Percentiles rank a stretch among this genome's conserved stretches.
phyloP scores from a whole-genome alignment of 2,888 invertebrate genomes.

The Ectemnius continuus region DNA sequence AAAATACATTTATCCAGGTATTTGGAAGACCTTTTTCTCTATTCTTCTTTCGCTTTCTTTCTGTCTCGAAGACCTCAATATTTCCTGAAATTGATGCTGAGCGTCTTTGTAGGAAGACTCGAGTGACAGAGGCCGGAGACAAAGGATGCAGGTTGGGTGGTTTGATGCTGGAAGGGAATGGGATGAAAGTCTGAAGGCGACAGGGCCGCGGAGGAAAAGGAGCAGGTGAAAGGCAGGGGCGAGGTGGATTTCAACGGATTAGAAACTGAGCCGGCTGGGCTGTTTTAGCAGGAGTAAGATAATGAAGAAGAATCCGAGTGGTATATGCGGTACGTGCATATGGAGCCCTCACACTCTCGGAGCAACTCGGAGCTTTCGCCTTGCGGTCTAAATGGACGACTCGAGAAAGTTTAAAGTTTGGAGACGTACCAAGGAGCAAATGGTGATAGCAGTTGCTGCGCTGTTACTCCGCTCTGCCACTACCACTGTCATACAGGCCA shows the following conservation, averaged over 20 bases:
- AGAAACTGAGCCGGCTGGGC: constrained; percentile 36
- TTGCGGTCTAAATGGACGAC: constrained; percentile 42
- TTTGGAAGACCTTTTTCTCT: no score
- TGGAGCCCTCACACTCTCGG: background rate
- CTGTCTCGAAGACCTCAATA: no score
- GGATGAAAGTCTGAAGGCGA: background rate
- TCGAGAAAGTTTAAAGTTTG: constrained; percentile 61
- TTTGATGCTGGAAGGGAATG: no score
- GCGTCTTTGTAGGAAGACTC: no score
- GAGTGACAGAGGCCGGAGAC: background rate
- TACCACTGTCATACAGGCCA: constrained; percentile 36
- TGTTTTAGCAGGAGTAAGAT: constrained; percentile 43
- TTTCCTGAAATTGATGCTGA: no score
- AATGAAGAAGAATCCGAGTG: constrained; percentile 31
- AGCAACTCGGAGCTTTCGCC: constrained; percentile 22
- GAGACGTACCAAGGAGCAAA: constrained; percentile 65
- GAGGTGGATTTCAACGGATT: constrained; percentile 50
- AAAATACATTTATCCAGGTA: no score
- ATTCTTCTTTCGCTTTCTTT: no score
- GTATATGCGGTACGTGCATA: constrained; percentile 15
- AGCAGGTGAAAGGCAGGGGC: constrained; percentile 2
- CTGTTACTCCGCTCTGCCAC: constrained; percentile 33
- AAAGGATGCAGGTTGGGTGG: no score
- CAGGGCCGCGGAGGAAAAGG: background rate
- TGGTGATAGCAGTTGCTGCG: constrained; percentile 46